phyloP scores from a whole-genome alignment of 2,113 vertebrate genomes.

The Corythornis vintsioides region DNA sequence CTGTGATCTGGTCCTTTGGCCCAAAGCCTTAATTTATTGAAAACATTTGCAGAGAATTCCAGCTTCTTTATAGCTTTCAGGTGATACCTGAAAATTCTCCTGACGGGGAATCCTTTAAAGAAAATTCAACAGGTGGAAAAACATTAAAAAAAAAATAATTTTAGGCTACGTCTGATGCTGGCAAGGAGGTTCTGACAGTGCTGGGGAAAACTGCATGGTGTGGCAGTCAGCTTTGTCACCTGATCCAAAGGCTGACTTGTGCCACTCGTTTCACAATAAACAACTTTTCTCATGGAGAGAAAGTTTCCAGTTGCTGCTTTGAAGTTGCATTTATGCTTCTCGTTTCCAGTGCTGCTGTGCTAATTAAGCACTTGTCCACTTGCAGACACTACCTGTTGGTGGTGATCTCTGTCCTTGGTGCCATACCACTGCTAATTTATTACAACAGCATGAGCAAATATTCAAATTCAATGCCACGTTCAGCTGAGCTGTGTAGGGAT shows the following conservation, averaged over 20 bases:
- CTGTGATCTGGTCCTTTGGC: neutral
- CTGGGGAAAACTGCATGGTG: neutral
- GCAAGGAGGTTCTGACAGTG: neutral
- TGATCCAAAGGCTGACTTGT: neutral
- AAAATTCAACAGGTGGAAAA: neutral
- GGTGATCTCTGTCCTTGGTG: neutral
- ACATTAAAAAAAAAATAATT: neutral
- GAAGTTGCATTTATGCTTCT: neutral
- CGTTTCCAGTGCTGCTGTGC: neutral
- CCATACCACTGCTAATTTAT: neutral
- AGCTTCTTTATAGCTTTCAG: neutral
- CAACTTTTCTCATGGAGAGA: neutral
- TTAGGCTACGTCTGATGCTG: neutral
- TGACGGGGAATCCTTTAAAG: neutral
- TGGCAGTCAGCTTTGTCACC: neutral
- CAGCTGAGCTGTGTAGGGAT: neutral
- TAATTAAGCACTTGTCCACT: neutral
- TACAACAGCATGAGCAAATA: neutral
- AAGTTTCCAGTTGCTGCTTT: neutral
- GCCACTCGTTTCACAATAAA: neutral
- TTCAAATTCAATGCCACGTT: neutral
- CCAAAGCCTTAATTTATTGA: neutral
- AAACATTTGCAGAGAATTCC: neutral
- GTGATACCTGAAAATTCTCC: neutral
- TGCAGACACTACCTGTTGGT: neutral